Percentiles rank a stretch among this genome's conserved stretches.
Conservation (phyloP, 2,113 vertebrate genomes). For the Boulengeromyrus knoepffleri region DNA sequence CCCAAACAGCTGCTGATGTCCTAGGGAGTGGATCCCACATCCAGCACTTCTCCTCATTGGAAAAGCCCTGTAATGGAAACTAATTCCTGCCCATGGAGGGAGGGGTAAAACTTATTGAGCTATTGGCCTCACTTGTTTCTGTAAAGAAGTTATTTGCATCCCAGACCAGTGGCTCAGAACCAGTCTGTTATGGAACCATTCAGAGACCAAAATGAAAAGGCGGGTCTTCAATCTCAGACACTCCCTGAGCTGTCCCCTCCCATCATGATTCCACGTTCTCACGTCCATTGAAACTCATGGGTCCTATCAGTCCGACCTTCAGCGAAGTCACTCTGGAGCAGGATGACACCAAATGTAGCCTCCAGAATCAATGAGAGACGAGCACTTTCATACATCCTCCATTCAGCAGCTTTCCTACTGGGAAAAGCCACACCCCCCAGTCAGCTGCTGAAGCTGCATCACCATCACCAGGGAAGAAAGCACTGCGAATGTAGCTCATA, state of each 20-base stretch:
- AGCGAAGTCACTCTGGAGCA: not conserved
- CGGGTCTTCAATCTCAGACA: not conserved
- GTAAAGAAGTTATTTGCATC: not conserved
- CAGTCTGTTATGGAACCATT: not conserved
- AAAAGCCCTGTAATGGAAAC: too few species aligned
- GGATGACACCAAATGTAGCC: not conserved
- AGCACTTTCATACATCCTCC: not conserved
- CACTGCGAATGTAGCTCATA: too few species aligned
- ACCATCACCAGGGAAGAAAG: too few species aligned
- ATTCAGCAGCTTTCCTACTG: not conserved
- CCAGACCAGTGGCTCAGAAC: not conserved
- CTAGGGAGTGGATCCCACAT: not conserved
- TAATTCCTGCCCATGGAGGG: too few species aligned
- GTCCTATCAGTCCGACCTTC: not conserved
- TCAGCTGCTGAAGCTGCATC: not conserved
- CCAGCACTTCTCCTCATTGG: too few species aligned
- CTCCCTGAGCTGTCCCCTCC: not conserved
- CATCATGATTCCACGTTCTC: not conserved
- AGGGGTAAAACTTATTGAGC: too few species aligned
- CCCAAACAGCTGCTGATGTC: not conserved
- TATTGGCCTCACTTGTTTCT: not conserved
- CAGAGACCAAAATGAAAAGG: not conserved
- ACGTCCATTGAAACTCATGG: not conserved
- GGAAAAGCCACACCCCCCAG: not conserved
- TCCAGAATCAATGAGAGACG: not conserved